Evolutionary conservation across 2,888 invertebrate species (phyloP), one percentile per base, ranked within the genome.

Genomic region (Hedychridium roseum): DNA sequence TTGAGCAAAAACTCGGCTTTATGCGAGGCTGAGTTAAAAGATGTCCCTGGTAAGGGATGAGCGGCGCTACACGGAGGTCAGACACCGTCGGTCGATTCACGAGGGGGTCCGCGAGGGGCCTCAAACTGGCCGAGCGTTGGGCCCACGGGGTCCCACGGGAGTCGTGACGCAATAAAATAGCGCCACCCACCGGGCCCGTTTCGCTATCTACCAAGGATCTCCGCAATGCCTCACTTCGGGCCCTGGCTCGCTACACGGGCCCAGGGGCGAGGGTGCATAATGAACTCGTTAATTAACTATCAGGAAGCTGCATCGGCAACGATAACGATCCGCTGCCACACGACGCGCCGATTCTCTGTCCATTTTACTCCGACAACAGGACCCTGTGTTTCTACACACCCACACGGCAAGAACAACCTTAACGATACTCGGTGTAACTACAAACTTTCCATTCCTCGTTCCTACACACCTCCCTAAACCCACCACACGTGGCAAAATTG

Each of bases 231-330:
- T 78, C 76, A 75, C 76, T 78, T 76, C 68, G 68, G 68, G 57
- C 60, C 60, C 43, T 45, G 52, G 51, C 48, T 51, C 50, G 57
- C 39, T 57, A 43, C 53, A 15, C 35, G 44, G 27, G 40, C 18
- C 30, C 14, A n/a, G 5, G 70, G 65, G 67, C 64, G 64, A 70
- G 73, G 75, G 74, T 78, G 78, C 78, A 78, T 78, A 78, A 78
- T 78, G 78, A 78, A 78, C 78, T 78, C 76, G 76, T 78, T 78
- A 78, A 78, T 78, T 78, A 78, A 78, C 78, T 78, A 78, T 78
- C 78, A 66, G 71, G 69, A 74, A 70, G 73, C 71, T 65, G 68
- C 62, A 78, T 78, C 78, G 73, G 68, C 78, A 78, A 78, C 74
- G 78, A 78, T 78, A 78, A 77, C 65, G 54, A 64, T 50, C 50